phyloP scores from a whole-genome alignment of 2,888 invertebrate species.

The Notodonta ziczac region DNA sequence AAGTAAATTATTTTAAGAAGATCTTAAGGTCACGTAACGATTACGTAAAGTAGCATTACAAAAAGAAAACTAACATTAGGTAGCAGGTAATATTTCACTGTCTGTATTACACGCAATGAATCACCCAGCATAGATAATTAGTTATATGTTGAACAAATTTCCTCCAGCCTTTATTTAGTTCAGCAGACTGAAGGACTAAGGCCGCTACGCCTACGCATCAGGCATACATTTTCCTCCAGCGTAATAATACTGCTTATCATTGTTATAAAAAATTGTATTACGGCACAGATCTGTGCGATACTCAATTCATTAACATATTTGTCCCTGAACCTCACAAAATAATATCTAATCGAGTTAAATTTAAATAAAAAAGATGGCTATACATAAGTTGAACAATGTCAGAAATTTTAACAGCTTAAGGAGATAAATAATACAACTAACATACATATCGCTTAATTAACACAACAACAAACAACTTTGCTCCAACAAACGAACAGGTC shows the following conservation, averaged over 20 bases:
- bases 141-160: conserved; percentile 19
- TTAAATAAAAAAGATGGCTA: too few species aligned
- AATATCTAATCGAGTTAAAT: too few species aligned
- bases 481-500: conserved; percentile 3
- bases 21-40: too few species aligned
- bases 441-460: not conserved
- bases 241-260: conserved; percentile 7
- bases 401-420: not conserved
- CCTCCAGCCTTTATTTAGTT: conserved; percentile 4
- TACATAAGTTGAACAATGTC: not conserved
- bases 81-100: not conserved
- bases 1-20: too few species aligned
- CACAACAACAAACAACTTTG: conserved; percentile 2
- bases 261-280: not conserved
- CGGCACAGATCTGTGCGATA: not conserved
- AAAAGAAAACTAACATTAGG: too few species aligned
- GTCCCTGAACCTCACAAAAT: too few species aligned
- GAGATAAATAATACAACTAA: not conserved
- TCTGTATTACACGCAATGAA: not conserved
- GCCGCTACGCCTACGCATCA: conserved; percentile 24
- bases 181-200: conserved; percentile 12
- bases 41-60: too few species aligned
- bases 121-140: conserved; percentile 12
- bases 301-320: too few species aligned
- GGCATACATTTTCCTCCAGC: conserved; percentile 19